Base-by-base conservation (phyloP, 2,113 vertebrate species). In the Malaclemys terrapin region DNA sequence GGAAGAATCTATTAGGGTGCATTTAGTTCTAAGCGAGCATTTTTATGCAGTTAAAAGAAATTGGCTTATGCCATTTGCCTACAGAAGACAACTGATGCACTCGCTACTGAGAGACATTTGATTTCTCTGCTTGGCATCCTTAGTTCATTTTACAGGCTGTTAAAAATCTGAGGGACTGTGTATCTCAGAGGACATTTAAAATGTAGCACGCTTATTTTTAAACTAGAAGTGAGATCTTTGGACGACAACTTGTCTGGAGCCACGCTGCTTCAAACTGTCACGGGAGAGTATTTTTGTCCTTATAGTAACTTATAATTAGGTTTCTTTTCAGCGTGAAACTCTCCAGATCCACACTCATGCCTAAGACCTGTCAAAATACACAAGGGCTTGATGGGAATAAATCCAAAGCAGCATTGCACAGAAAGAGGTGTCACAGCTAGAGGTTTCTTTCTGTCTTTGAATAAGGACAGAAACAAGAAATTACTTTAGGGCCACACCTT, bases 301-400 rank as follows among this genome's bases (percentile, higher is more conserved):
- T 14, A 0, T 9, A 38, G 69, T 35, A 84, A 69, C 76, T 93
- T 95, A 65, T 91, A 83, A 95, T 93, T 90, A n/a, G 31, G 54
- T 90, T 95, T 75, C 90, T 90, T 96, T 94, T 80, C 49, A 88
- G 27, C 75, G 20, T 29, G 17, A 93, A 96, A 80, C 31, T 79
- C 88, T 85, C 89, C 89, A 95, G 94, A 95, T 49, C 80, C 47
- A 2, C 75, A 42, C 85, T 87, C 87, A 65, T 93, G 54, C 95
- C 91, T 94, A 93, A 96, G 82, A 87, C 5, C 85, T 97, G 97
- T 95, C 94, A 96, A 96, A 97, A 95, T 79, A 92, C 27, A 72
- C 52, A 84, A 85, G 82, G 69, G 75, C 82, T 95, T 95, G 85
- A 90, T 87, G 85, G 89, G 85, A 88, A 87, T 88, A 83, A 93